Base-by-base conservation (phyloP, 2,888 invertebrate genomes). In the Tetrapedia diversipes region DNA sequence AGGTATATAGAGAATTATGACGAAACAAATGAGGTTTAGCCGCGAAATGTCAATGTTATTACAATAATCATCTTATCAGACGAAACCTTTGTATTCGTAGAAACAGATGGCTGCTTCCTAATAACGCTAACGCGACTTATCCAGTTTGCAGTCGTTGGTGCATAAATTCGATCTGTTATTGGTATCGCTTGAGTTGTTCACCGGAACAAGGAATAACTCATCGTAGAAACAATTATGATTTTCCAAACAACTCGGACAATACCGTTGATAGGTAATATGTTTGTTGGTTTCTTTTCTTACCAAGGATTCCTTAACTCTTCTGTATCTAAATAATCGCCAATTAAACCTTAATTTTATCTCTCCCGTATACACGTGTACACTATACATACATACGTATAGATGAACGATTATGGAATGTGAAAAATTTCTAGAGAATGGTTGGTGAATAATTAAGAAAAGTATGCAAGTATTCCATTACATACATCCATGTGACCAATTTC, bases 11-110 rank as follows among this genome's bases (percentile, higher is more conserved):
- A 32, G 14, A 32, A 51, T 19, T n/a, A n/a, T n/a, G n/a, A n/a
- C n/a, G 11, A 56, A 41, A 24, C 16, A 65, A 34, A 45, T 1
- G 6, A 47, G n/a, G 27, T 47, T 19, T 19, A n/a, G 34, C 34
- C 56, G 43, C 16, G 16, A 57, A 76, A 83, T 79, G 75, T 82
- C 69, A 60, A 61, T 79, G 63, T 80, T 86, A 67, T 79, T 65
- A 10, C 34, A 72, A 73, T 77, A 45, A 29, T 66, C 81, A 32
- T 79, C 74, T 87, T 87, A 88, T 90, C 87, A 86, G 86, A 90
- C 88, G 86, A 89, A 90, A 87, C 84, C 87, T 82, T 88, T 88
- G 81, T 86, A 86, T 86, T 87, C 81, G 75, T 77, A 85, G 84
- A 72, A 74, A 80, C 73, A 77, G 83, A 72, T 89, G 86, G 86